Conservation (phyloP, 2,888 invertebrate genomes). For the Hipparchia semele region DNA sequence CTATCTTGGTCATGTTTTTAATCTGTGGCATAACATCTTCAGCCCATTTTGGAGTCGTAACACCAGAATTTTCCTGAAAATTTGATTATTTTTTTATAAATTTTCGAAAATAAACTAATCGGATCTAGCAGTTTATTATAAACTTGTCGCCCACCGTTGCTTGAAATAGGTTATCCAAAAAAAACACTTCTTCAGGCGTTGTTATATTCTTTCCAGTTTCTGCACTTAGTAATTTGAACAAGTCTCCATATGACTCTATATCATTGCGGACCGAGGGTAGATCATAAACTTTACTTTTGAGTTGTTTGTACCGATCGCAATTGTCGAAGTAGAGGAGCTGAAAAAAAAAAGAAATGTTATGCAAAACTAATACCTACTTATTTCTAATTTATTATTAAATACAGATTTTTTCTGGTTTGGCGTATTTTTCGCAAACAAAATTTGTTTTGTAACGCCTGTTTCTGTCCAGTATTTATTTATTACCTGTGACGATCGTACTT, state of each 20-base stretch:
- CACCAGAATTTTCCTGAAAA: constrained; percentile 59
- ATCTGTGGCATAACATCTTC: constrained; percentile 65
- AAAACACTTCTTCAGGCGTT: constrained; percentile 69
- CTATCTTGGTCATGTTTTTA: constrained; percentile 71
- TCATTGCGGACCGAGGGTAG: constrained; percentile 55
- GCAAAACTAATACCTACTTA: neutral
- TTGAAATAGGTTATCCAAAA: constrained; percentile 73
- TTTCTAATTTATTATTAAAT: too few species aligned
- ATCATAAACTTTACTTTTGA: constrained; percentile 57
- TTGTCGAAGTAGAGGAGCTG: constrained; percentile 74
- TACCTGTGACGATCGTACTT: neutral
- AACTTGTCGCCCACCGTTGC: constrained; percentile 60
- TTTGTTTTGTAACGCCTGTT: too few species aligned
- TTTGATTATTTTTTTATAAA: neutral
- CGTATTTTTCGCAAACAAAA: too few species aligned
- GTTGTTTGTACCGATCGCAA: constrained; percentile 62
- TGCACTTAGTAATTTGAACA: constrained; percentile 58
- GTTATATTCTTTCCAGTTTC: constrained; percentile 66
- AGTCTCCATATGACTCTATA: constrained; percentile 55
- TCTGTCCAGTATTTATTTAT: neutral
- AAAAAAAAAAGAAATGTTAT: constrained; percentile 42
- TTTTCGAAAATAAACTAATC: neutral
- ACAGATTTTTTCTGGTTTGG: too few species aligned
- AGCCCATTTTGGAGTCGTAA: constrained; percentile 48
- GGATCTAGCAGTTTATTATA: neutral